Evolutionary conservation across 2,113 vertebrate genomes (phyloP).

Genomic region (Brachyhypopomus gauderio): DNA sequence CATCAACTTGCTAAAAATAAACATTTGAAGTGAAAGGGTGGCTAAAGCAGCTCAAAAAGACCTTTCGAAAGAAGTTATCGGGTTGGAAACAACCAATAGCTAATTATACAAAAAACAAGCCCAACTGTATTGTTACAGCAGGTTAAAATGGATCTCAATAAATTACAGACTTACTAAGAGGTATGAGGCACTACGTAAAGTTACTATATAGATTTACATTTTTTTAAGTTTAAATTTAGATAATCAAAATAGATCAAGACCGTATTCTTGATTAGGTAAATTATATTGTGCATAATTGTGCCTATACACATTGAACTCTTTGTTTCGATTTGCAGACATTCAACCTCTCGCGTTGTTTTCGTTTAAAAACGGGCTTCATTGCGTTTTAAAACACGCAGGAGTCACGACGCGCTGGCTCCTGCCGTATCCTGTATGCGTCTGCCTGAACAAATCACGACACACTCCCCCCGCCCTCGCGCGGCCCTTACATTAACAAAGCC

Average conservation of each 20-base stretch:
- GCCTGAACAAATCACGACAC: conserved; percentile 80
- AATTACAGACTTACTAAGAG: too few relatives aligned
- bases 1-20: conserved; percentile 26
- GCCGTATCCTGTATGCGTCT: conserved; percentile 85
- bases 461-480: conserved; percentile 43
- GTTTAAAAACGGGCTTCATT: conserved; percentile 58
- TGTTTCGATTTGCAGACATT: conserved; percentile 17
- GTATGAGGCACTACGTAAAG: too few relatives aligned
- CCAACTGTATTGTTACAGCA: not conserved
- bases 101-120: not conserved
- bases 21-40: conserved; percentile 38
- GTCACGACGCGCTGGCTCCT: conserved; percentile 88
- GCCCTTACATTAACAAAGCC: conserved; percentile 73
- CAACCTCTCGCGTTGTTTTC: conserved; percentile 35
- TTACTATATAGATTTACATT: too few relatives aligned
- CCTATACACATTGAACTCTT: not conserved
- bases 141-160: not conserved
- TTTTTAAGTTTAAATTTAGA: too few relatives aligned
- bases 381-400: conserved; percentile 67
- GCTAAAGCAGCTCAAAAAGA: conserved; percentile 41
- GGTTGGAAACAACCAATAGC: not conserved
- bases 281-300: not conserved
- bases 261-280: not conserved
- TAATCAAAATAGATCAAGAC: too few relatives aligned
- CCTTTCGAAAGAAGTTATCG: conserved; percentile 19